Base-by-base conservation (phyloP, 1,140 invertebrate genomes). In the Nixonia krombeini region DNA sequence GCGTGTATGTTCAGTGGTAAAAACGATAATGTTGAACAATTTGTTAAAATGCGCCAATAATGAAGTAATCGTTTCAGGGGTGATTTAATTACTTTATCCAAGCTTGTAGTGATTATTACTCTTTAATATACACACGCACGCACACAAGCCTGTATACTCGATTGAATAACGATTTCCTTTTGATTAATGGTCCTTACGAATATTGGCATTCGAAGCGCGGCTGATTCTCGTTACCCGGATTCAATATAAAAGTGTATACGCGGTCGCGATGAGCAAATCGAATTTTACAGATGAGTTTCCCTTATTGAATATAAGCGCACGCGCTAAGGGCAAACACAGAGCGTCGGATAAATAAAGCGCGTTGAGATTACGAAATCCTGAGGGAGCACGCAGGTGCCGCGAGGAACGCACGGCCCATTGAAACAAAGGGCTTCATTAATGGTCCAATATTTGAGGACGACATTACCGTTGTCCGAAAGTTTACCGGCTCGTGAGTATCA, bases 371-470 rank as follows among this genome's bases (percentile, higher is more conserved):
- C 76, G 58, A 63, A 75, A 66, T 76, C 80, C 72, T 74, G 70
- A 74, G 80, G 76, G 78, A 77, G 73, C 49, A 58, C 73, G 73
- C 80, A 81, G 80, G 80, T 81, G 80, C 78, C 68, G 70, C 71
- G 66, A 55, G 58, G 46, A 72, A 38, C 63, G 41, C 66, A 65
- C 44, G 63, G 66, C 59, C 72, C 69, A 72, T 78, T 76, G 68
- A 78, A 77, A 73, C 73, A 63, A 74, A 73, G 70, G 70, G 46
- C 76, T 80, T 81, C 80, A 81, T 82, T 80, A 81, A 81, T 81
- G 74, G 77, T 61, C 73, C 69, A 82, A 81, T 82, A 79, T 82
- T 81, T 81, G 79, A 80, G 69, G 76, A 80, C 64, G 73, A 75
- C 71, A 76, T 80, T 79, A 78, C 65, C 66, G 58, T 28, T 70